A percentile compares a stretch with the other conserved stretches of the same genome.
Conservation (phyloP, 2,888 invertebrate species). For the Drosophila sordidapex region DNA sequence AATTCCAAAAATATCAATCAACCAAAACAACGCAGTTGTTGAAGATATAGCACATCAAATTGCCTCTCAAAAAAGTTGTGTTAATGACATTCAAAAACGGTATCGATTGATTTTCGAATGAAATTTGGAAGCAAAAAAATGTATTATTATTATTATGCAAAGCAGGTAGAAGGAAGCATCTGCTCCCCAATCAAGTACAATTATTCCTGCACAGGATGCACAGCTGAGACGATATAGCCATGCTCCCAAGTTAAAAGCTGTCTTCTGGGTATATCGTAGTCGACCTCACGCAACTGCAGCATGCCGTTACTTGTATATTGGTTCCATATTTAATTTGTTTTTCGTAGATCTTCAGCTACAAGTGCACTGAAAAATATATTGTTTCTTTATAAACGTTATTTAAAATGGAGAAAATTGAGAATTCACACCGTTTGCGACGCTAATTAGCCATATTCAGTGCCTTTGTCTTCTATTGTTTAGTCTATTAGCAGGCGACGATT, state of each 20-base stretch:
- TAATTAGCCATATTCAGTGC: conserved; percentile 6
- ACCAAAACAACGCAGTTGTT: background rate
- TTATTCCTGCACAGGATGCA: background rate
- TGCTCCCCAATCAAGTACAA: background rate
- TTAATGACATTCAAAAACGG: background rate
- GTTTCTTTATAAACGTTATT: background rate
- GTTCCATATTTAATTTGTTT: background rate
- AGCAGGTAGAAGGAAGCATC: background rate
- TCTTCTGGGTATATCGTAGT: background rate
- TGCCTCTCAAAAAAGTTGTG: background rate
- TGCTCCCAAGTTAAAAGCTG: background rate
- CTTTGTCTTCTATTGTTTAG: background rate
- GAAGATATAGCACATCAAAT: too few relatives aligned
- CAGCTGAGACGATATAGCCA: background rate
- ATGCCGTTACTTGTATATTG: background rate
- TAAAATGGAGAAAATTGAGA: background rate
- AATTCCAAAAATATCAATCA: conserved; percentile 7
- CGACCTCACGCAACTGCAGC: background rate
- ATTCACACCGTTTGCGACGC: conserved; percentile 10
- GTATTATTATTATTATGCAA: background rate
- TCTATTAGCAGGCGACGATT: conserved; percentile 10
- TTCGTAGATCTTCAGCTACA: background rate
- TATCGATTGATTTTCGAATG: background rate
- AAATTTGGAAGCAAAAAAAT: background rate
- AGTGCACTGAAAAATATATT: background rate